A percentile compares a stretch with the other conserved stretches of the same genome.
Evolutionary conservation across 2,888 invertebrate species (phyloP).

Genomic region (Physocephala rufipes): DNA sequence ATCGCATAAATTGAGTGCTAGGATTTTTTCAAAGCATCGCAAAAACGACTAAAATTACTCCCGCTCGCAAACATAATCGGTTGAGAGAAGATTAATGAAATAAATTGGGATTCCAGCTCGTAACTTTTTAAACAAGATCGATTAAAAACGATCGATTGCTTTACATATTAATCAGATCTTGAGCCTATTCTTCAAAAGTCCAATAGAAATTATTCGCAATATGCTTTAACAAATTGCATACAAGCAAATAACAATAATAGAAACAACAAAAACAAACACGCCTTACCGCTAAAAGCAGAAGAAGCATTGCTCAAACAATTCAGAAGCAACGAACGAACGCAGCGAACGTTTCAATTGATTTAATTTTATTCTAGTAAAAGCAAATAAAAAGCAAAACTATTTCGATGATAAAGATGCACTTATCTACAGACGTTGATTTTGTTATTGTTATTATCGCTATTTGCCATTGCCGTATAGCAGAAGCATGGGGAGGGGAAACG

Average conservation of each 20-base stretch:
- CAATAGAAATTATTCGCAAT: conserved; percentile 27
- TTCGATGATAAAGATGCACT: neutral
- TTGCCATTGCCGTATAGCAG: neutral
- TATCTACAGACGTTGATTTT: neutral
- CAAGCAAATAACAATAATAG: conserved; percentile 10
- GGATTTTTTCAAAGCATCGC: too few relatives aligned
- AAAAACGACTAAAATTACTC: too few relatives aligned
- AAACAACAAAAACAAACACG: conserved; percentile 5
- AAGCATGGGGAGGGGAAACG: neutral
- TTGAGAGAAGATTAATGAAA: too few relatives aligned
- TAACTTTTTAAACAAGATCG: too few relatives aligned
- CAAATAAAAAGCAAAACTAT: neutral
- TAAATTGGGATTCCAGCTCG: too few relatives aligned
- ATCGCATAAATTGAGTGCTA: too few relatives aligned
- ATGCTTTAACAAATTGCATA: conserved; percentile 36
- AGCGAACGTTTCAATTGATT: neutral
- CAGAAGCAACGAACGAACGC: neutral
- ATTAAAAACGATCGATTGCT: too few relatives aligned
- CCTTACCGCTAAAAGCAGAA: neutral
- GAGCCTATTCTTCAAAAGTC: neutral
- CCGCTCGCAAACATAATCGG: too few relatives aligned
- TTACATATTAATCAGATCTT: too few relatives aligned
- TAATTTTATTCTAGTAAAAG: too few relatives aligned
- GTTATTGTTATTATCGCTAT: conserved; percentile 3
- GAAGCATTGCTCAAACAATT: too few relatives aligned